Evolutionary conservation across 2,797 vertebrate species (phyloP).

Genomic region (Sylvia borin): DNA sequence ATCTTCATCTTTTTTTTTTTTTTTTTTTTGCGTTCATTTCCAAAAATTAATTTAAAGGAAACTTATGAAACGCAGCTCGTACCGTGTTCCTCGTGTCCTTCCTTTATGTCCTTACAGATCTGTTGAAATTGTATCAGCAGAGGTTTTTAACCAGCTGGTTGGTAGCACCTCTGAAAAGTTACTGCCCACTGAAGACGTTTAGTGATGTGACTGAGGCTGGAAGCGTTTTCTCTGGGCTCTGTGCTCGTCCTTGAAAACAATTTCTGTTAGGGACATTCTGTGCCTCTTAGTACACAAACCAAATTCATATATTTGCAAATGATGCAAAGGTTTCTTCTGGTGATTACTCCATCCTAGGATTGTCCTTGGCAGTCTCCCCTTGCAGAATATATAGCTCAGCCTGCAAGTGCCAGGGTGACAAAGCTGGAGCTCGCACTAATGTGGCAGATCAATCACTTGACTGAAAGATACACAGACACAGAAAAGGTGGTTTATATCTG

Average conservation of each 20-base stretch:
- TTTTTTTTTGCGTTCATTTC: not conserved
- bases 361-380: constrained; percentile 20
- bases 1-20: not conserved
- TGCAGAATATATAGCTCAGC: constrained; percentile 1
- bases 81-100: not conserved
- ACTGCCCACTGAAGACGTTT: not conserved
- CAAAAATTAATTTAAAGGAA: not conserved
- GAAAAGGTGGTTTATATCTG: constrained; percentile 67
- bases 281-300: not conserved
- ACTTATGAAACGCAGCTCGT: not conserved
- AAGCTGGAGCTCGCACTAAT: constrained; percentile 45
- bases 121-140: not conserved
- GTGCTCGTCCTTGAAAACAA: not conserved
- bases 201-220: not conserved
- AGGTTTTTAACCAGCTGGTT: not conserved
- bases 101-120: not conserved
- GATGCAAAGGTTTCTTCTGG: not conserved
- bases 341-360: not conserved
- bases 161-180: not conserved
- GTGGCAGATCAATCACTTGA: constrained; percentile 67
- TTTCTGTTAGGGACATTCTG: not conserved
- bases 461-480: constrained; percentile 61
- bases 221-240: not conserved
- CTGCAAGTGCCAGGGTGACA: constrained; percentile 22
- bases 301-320: constrained; percentile 12